Evolutionary conservation across 2,888 invertebrate species (phyloP), one percentile per base, ranked within the genome.

Genomic region (Tipula helvola): DNA sequence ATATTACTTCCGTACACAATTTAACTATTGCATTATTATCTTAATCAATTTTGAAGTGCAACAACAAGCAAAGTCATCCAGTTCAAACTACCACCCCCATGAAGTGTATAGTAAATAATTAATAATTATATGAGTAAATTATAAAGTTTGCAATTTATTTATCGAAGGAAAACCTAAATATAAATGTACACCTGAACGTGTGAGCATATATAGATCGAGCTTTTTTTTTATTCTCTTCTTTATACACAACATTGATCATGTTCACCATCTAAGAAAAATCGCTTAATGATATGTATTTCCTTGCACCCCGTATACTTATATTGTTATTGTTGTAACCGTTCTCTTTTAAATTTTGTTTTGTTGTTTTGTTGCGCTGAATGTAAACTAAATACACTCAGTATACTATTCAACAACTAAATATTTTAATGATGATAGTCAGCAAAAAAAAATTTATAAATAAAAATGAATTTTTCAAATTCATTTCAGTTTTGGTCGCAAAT

Each of bases 401-500:
- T 52, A 16, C 52, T 28, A 28, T 28, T 28, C 28, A 28, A 28
- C 52, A 52, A 52, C n/a, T 12, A 52, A 28, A 28, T 28, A 28
- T 28, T 52, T n/a, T 52, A 52, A 44, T 8, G n/a, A n/a, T 52
- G n/a, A n/a, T 71, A 28, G 71, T 85, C 85, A 85, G 42, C 85
- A 42, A 41, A 41, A 41, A 39, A 57, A 71, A 71, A 5, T 71
- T 71, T 52, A 52, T 86, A 86, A 86, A 87, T 71, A 42, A 87
- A 85, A 87, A 83, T 44, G 86, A 84, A 71, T 85, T 83, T 83
- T 42, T 83, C 36, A n/a, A 87, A 86, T 85, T 83, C 36, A 86
- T 47, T 86, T 86, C 42, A 87, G 83, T 87, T 86, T 87, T 83
- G 28, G 42, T 41, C 52, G 85, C 57, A 87, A 85, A 71, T 57